A percentile compares a stretch with the other conserved stretches of the same genome.
These are phyloP conservation scores for Amphipoea oculea DNA, from an alignment of 2,888 invertebrate species.

Conservation along the genomic window DNA sequence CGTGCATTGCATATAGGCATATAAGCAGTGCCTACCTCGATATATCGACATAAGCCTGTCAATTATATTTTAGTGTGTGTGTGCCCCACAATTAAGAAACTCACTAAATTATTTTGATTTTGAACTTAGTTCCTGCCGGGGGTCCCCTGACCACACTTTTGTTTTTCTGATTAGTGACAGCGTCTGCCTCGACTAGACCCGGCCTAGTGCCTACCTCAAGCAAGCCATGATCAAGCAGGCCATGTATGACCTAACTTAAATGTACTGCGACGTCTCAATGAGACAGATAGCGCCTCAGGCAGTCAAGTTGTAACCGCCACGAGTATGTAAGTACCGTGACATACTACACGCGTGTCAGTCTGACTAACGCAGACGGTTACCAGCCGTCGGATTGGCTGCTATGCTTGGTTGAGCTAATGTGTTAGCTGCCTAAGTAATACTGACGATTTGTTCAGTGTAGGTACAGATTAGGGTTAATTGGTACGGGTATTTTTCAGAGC, in stretches of 20 bases:
- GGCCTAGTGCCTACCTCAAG: background rate
- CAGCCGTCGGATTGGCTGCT: constrained; percentile 24
- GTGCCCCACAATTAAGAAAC: too few species aligned
- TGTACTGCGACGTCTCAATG: background rate
- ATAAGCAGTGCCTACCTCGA: too few species aligned
- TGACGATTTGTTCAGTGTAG: constrained; percentile 24
- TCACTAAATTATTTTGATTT: too few species aligned
- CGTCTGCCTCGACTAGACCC: too few species aligned
- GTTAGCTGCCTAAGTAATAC: constrained; percentile 24
- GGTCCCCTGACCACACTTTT: too few species aligned
- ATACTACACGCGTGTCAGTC: constrained; percentile 24
- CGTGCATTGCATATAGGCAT: too few species aligned
- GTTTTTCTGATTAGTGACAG: too few species aligned
- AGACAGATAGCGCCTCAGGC: background rate
- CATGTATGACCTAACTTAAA: background rate
- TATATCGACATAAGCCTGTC: too few species aligned
- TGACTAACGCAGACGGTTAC: constrained; percentile 31
- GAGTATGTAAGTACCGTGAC: constrained; percentile 19
- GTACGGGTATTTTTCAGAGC: too few species aligned
- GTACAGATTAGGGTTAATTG: background rate
- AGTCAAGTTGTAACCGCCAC: background rate
- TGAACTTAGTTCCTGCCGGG: too few species aligned
- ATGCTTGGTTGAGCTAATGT: constrained; percentile 35
- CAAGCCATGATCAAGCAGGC: background rate
- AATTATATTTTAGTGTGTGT: too few species aligned